Percentiles rank a stretch among this genome's conserved stretches.
These are phyloP conservation scores for Ornithoptera priamus DNA, from an alignment of 2,888 invertebrate species.

Conservation along the genomic window DNA sequence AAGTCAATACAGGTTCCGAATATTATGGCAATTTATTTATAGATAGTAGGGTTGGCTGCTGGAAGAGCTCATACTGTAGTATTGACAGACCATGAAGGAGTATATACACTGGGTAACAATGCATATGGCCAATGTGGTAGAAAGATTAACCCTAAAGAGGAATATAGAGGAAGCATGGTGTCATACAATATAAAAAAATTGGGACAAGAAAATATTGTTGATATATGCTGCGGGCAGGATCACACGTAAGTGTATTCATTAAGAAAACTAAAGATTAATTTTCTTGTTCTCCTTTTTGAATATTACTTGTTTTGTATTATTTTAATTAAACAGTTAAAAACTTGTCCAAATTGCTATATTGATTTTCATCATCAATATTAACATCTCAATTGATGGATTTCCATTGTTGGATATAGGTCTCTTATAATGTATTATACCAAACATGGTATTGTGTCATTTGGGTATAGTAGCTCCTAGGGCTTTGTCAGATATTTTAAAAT, in stretches of 20 bases:
- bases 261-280: too few relatives aligned
- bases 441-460: too few relatives aligned
- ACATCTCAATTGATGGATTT: too few relatives aligned
- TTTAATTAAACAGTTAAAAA: too few relatives aligned
- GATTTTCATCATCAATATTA: too few relatives aligned
- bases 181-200: conserved; percentile 83
- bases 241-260: conserved; percentile 81
- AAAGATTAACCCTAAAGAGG: conserved; percentile 86
- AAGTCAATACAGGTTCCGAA: neutral
- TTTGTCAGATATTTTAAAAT: too few relatives aligned
- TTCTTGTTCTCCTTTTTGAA: too few relatives aligned
- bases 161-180: conserved; percentile 83
- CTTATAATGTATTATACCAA: too few relatives aligned
- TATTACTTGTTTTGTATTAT: too few relatives aligned
- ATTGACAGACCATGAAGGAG: conserved; percentile 88
- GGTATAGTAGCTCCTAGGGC: too few relatives aligned
- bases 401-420: too few relatives aligned
- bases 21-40: conserved; percentile 3
- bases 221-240: conserved; percentile 94
- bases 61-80: conserved; percentile 93
- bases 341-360: too few relatives aligned
- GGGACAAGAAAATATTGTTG: conserved; percentile 81
- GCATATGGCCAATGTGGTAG: conserved; percentile 96
- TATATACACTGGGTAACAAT: conserved; percentile 94
- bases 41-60: conserved; percentile 82